Evolutionary conservation across 2,797 vertebrate genomes (phyloP).

Genomic region (Phalanger gymnotis): DNA sequence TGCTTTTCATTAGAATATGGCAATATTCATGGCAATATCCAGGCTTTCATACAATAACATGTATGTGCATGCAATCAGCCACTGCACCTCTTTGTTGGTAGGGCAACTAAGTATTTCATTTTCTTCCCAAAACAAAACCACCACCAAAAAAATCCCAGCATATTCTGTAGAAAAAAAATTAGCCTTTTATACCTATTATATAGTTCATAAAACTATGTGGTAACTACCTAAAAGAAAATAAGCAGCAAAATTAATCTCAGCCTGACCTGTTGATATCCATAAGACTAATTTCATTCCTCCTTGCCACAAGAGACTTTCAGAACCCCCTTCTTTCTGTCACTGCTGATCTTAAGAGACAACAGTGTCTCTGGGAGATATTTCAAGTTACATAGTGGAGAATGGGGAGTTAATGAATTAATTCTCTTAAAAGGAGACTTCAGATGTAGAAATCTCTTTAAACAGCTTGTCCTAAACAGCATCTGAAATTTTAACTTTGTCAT

Average conservation of each 20-base stretch:
- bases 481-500: constrained; percentile 57
- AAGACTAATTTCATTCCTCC: constrained; percentile 60
- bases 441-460: constrained; percentile 60
- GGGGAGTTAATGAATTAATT: constrained; percentile 72
- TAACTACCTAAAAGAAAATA: constrained; percentile 65
- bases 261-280: constrained; percentile 68
- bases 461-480: constrained; percentile 47
- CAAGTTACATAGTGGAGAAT: constrained; percentile 66
- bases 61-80: constrained; percentile 62
- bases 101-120: constrained; percentile 73
- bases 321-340: constrained; percentile 66
- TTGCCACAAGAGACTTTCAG: constrained; percentile 68
- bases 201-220: constrained; percentile 56
- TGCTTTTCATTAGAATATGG: constrained; percentile 86
- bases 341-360: constrained; percentile 73
- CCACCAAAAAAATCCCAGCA: constrained; percentile 44
- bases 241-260: constrained; percentile 69
- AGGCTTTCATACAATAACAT: constrained; percentile 84
- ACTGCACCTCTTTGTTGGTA: constrained; percentile 67
- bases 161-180: constrained; percentile 61
- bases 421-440: constrained; percentile 65
- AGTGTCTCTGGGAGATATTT: constrained; percentile 65
- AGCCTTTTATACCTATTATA: constrained; percentile 16
- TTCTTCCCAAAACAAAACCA: constrained; percentile 69
- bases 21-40: constrained; percentile 87